phyloP scores from a whole-genome alignment of 2,888 invertebrate species.

The Chaetogeoica ovagalla region DNA sequence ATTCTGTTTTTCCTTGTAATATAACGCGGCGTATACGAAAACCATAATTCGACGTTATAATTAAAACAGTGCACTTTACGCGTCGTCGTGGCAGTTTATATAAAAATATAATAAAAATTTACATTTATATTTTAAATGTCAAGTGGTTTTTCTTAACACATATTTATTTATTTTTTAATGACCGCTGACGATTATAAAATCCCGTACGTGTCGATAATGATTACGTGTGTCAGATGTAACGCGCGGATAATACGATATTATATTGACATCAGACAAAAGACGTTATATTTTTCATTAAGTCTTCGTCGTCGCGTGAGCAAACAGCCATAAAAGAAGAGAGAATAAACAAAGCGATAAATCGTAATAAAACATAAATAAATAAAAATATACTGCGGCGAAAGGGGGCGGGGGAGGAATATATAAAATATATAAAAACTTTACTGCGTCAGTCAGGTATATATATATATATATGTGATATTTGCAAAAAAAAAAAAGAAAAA shows the following conservation, averaged over 20 bases:
- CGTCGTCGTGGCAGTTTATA: too few relatives aligned
- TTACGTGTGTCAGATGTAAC: neutral
- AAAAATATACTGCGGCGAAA: neutral
- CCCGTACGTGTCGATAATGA: too few relatives aligned
- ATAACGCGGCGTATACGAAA: too few relatives aligned
- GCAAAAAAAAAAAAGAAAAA: conserved; percentile 27
- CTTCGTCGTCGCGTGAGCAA: neutral
- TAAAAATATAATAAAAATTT: too few relatives aligned
- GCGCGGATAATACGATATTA: neutral
- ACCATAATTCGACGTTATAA: too few relatives aligned
- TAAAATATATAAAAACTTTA: neutral
- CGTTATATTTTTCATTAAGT: conserved; percentile 18
- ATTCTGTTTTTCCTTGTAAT: too few relatives aligned
- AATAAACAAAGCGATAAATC: conserved; percentile 29
- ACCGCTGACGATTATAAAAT: too few relatives aligned
- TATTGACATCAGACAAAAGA: neutral
- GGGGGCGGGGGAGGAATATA: neutral
- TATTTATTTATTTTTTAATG: too few relatives aligned
- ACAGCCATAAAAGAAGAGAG: conserved; percentile 9
- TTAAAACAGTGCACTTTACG: too few relatives aligned
- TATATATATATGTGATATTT: neutral
- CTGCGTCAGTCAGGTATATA: neutral
- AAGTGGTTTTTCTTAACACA: too few relatives aligned
- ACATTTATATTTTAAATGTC: too few relatives aligned
- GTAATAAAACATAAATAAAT: conserved; percentile 17